Evolutionary conservation across 1,140 invertebrate species (phyloP).

Genomic region (Portunus trituberculatus): DNA sequence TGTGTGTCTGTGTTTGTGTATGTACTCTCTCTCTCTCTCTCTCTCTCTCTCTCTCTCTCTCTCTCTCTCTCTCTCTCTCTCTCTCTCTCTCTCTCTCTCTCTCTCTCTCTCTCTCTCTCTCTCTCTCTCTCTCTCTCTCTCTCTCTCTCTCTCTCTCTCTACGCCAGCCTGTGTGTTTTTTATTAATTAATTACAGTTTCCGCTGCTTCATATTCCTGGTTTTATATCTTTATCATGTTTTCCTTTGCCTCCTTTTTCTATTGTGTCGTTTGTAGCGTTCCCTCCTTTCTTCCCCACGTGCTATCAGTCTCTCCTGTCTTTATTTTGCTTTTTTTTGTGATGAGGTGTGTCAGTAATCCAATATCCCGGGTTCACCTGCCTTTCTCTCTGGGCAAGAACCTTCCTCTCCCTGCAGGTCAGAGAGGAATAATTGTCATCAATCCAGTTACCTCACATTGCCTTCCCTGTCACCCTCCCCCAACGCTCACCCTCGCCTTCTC

Average conservation of each 20-base stretch:
- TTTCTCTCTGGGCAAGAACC: conserved; percentile 50
- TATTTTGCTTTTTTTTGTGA: conserved; percentile 56
- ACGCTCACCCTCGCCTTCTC: neutral
- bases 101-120: neutral
- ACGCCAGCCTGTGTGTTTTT: neutral
- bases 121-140: neutral
- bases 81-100: neutral
- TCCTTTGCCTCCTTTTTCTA: neutral
- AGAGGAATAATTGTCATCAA: conserved; percentile 72
- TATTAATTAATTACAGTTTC: neutral
- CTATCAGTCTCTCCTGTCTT: conserved; percentile 56
- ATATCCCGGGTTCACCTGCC: conserved; percentile 63
- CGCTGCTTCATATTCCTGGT: neutral
- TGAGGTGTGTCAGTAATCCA: conserved; percentile 72
- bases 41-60: neutral
- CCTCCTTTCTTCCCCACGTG: neutral
- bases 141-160: neutral
- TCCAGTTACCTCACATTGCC: conserved; percentile 69
- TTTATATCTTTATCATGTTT: conserved; percentile 37
- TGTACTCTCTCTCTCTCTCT: neutral
- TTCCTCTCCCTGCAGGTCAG: conserved; percentile 52
- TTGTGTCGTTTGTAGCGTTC: conserved; percentile 34
- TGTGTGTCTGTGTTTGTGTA: neutral
- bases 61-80: neutral
- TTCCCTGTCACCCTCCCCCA: conserved; percentile 45